phyloP scores from a whole-genome alignment of 2,113 vertebrate genomes.

The Neoarius graeffei region DNA sequence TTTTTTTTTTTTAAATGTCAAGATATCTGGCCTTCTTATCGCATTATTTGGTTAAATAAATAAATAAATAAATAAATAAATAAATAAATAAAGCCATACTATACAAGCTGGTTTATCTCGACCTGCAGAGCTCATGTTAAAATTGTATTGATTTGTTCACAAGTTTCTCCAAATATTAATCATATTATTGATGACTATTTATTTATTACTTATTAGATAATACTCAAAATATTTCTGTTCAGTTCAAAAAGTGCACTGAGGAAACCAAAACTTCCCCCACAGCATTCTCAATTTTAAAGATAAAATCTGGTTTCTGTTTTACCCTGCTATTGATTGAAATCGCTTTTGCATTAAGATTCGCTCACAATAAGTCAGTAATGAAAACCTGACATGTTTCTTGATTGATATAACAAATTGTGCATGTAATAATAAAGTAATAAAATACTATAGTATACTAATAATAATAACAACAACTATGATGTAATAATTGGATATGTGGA shows the following conservation, averaged over 20 bases:
- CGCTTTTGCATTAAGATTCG: not conserved
- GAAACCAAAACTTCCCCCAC: not conserved
- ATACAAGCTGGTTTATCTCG: not conserved
- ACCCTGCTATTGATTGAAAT: too few species aligned
- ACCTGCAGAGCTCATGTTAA: not conserved
- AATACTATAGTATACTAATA: not conserved
- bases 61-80: not conserved
- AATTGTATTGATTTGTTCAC: not conserved
- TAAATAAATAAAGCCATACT: not conserved
- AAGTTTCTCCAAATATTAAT: not conserved
- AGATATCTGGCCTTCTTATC: not conserved
- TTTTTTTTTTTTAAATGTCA: not conserved
- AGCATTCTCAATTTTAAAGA: not conserved
- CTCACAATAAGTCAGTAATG: not conserved
- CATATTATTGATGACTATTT: too few species aligned
- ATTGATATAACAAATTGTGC: not conserved
- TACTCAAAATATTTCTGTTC: not conserved
- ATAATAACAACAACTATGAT: not conserved
- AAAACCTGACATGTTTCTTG: not conserved
- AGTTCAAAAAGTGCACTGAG: not conserved
- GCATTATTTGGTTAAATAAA: not conserved
- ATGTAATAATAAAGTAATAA: not conserved
- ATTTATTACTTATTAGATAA: not conserved
- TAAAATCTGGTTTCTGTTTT: not conserved
- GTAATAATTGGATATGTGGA: too few species aligned